These are phyloP conservation scores for Masticophis lateralis DNA, from an alignment of 2,797 vertebrate species.

Conservation along the genomic window DNA sequence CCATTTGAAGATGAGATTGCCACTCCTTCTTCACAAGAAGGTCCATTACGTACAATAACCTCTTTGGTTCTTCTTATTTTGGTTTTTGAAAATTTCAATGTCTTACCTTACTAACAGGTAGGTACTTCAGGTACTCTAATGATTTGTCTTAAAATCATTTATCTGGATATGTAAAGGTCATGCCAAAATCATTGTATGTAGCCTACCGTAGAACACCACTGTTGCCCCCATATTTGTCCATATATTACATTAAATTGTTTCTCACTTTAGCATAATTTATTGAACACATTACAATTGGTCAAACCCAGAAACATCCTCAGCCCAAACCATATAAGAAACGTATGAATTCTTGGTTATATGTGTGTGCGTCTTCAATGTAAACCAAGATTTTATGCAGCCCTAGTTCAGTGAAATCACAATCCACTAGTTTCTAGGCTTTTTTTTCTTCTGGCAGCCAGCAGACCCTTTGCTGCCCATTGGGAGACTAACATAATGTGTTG, in stretches of 20 bases:
- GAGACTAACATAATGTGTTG: too few species aligned
- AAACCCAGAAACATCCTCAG: neutral
- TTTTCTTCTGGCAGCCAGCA: too few species aligned
- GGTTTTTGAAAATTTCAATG: neutral
- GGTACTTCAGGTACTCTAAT: neutral
- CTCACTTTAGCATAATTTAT: neutral
- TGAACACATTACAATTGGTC: neutral
- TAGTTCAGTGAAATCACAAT: too few species aligned
- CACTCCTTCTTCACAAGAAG: neutral
- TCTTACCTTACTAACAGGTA: neutral
- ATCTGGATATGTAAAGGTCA: neutral
- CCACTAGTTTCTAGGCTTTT: too few species aligned
- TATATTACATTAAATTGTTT: neutral
- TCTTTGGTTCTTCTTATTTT: neutral
- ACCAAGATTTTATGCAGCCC: too few species aligned
- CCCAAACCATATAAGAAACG: neutral
- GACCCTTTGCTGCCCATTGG: too few species aligned
- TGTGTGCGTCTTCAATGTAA: neutral
- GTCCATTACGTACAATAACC: neutral
- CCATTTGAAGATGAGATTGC: neutral
- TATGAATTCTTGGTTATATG: neutral
- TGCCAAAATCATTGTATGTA: neutral
- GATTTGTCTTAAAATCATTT: neutral
- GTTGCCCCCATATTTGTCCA: neutral
- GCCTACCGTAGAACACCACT: neutral